Evolutionary conservation across 2,113 vertebrate species (phyloP).

Genomic region (Neolamprologus tretocephalus): DNA sequence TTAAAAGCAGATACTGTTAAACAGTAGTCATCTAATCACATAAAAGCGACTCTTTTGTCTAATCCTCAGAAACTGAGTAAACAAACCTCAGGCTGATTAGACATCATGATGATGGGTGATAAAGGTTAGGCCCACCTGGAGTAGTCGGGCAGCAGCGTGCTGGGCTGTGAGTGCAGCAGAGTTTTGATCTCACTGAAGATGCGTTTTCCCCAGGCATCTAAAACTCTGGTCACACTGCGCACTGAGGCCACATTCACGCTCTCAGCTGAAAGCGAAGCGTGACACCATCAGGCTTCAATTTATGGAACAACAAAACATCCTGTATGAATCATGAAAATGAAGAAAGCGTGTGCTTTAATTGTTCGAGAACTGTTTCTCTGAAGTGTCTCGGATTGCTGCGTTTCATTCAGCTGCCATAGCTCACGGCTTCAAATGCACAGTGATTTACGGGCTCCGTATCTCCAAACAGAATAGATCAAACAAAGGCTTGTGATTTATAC

Average conservation of each 20-base stretch:
- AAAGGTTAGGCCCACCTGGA: constrained; percentile 60
- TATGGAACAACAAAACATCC: background rate
- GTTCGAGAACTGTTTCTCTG: background rate
- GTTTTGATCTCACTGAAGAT: constrained; percentile 75
- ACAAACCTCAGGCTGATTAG: background rate
- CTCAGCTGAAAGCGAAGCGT: constrained; percentile 57
- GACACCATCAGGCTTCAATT: background rate
- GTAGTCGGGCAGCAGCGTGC: constrained; percentile 69
- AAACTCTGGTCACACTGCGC: constrained; percentile 71
- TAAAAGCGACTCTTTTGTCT: background rate
- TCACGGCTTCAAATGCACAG: background rate
- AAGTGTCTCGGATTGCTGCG: background rate
- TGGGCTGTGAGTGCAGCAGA: constrained; percentile 72
- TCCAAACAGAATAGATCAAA: background rate
- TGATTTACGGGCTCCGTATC: constrained; percentile 6
- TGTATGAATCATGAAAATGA: background rate
- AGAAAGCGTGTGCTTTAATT: background rate
- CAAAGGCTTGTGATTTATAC: constrained; percentile 38
- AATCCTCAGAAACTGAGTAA: background rate
- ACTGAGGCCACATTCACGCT: constrained; percentile 70
- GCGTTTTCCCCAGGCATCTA: constrained; percentile 74
- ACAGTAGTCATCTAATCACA: background rate
- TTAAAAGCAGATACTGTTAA: background rate
- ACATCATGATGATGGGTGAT: background rate
- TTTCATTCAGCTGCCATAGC: background rate